Conservation (phyloP, 2,888 invertebrate species). For the Eristalinus aeneus region DNA sequence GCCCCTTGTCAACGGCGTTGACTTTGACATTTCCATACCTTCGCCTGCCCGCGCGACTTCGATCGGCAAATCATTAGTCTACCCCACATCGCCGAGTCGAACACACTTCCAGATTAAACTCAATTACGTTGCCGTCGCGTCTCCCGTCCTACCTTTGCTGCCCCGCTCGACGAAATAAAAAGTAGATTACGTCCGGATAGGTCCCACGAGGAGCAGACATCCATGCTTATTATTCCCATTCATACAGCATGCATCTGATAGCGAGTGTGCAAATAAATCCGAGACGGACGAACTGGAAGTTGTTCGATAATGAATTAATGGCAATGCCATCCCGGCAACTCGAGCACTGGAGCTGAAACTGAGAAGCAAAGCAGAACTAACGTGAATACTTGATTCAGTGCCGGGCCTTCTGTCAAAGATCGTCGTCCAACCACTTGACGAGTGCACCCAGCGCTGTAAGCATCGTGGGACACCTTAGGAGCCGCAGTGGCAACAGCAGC, state of each 20-base stretch:
- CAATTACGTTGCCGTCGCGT: slow-evolving; percentile 28
- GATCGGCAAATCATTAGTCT: slow-evolving; percentile 25
- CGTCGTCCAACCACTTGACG: slow-evolving; percentile 31
- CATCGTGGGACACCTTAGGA: slow-evolving; percentile 62
- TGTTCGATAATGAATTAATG: slow-evolving; percentile 48
- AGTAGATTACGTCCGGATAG: slow-evolving; percentile 44
- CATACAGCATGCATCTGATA: slow-evolving; percentile 63
- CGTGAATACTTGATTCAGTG: slow-evolving; percentile 15
- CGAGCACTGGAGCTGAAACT: background rate
- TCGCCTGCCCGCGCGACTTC: background rate
- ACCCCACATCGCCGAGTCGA: slow-evolving; percentile 27
- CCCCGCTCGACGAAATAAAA: slow-evolving; percentile 25
- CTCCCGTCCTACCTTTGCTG: background rate
- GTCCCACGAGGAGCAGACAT: slow-evolving; percentile 16
- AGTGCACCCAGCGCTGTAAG: slow-evolving; percentile 36
- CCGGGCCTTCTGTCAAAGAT: slow-evolving; percentile 42
- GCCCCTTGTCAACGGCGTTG: background rate
- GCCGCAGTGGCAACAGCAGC: slow-evolving; percentile 10
- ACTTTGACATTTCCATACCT: slow-evolving; percentile 25
- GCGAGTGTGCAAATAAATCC: slow-evolving; percentile 38
- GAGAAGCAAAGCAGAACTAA: background rate
- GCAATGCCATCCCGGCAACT: slow-evolving; percentile 36
- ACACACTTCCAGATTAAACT: slow-evolving; percentile 49
- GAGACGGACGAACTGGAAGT: slow-evolving; percentile 23
- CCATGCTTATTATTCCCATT: slow-evolving; percentile 47